phyloP scores from a whole-genome alignment of 92 coral and sea anemone species.

The Galaxea fascicularis region DNA sequence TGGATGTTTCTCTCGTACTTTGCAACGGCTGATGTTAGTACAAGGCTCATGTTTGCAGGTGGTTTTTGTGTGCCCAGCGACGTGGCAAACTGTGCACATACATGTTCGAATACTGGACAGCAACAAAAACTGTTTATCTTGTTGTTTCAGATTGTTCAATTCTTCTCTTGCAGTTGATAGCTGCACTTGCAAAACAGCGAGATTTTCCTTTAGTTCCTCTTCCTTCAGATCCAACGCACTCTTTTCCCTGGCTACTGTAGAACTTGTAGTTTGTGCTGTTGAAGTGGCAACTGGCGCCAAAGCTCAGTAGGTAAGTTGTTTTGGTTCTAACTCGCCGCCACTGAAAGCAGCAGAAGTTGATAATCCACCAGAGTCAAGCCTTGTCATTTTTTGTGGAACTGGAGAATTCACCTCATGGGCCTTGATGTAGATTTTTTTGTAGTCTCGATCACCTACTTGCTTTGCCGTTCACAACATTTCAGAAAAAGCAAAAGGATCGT shows the following conservation, averaged over 20 bases:
- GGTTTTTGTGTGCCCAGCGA: constrained; percentile 51
- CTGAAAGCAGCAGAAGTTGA: constrained; percentile 8
- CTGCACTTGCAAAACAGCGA: constrained; percentile 49
- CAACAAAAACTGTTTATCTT: constrained; percentile 6
- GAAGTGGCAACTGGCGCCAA: constrained; percentile 23
- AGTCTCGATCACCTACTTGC: constrained; percentile 40
- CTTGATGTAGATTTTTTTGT: constrained; percentile 30
- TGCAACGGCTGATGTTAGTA: constrained; percentile 21
- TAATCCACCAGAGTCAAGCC: constrained; percentile 3
- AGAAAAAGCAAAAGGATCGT: constrained; percentile 37
- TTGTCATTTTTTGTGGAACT: constrained; percentile 29
- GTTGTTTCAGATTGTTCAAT: constrained; percentile 17
- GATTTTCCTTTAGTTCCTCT: constrained; percentile 39
- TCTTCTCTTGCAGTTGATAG: constrained; percentile 42
- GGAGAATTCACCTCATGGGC: constrained; percentile 44
- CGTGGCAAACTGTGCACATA: constrained; percentile 42
- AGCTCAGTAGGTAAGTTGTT: constrained; percentile 38
- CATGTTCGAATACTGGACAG: constrained; percentile 31
- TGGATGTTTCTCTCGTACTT: constrained; percentile 56
- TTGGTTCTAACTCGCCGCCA: constrained; percentile 33
- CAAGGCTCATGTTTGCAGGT: constrained; percentile 39
- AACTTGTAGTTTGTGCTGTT: constrained; percentile 12
- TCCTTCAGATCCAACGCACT: constrained; percentile 18
- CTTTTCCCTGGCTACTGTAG: constrained; percentile 21
- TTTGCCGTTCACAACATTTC: constrained; percentile 42